Base-by-base conservation (phyloP, 2,888 invertebrate genomes). In the Caenorhabditis japonica region DNA sequence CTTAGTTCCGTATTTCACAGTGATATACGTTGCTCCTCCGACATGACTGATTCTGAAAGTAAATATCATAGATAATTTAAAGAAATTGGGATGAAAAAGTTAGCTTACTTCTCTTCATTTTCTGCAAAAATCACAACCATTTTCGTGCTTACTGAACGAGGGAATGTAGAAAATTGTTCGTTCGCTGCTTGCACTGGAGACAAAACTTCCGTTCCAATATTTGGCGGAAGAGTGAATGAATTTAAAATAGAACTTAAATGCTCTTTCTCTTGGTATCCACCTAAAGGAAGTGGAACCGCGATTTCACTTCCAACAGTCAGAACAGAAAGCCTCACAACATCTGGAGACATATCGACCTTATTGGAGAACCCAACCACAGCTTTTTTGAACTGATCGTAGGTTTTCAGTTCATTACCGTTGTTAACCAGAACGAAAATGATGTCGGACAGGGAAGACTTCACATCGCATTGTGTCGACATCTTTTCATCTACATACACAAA, bases 201-300 rank as follows among this genome's bases (percentile, higher is more conserved):
- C 21, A 77, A 25, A 27, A 78, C 33, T 25, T 79, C 70, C 4
- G 75, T 49, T 17, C 66, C 46, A 38, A 68, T 19, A 21, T 47
- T 34, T 39, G 68, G 60, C 25, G 58, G 64, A 15, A 62, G 8
- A 15, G 33, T 10, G 44, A 68, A 58, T 5, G 47, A 30, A 15
- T 51, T 58, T 2, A 81, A 43, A n/a, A 75, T 70, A 0, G 66
- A 52, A 15, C 56, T 58, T n/a, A 83, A 44, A 55, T 83, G 76
- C 12, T 72, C 51, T 43, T 80, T 78, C 51, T 83, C 84, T 55
- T 84, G 81, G 52, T 84, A 84, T 8, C 81, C 84, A n/a, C 84
- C 84, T 1, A 84, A 73, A 17, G 77, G 64, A 12, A 84, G 62
- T 25, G 84, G 83, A 3, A 84, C 75, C 12, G 75, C 64, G 17